Evolutionary conservation across 2,888 invertebrate genomes (phyloP).

Genomic region (Aphodius granarius): DNA sequence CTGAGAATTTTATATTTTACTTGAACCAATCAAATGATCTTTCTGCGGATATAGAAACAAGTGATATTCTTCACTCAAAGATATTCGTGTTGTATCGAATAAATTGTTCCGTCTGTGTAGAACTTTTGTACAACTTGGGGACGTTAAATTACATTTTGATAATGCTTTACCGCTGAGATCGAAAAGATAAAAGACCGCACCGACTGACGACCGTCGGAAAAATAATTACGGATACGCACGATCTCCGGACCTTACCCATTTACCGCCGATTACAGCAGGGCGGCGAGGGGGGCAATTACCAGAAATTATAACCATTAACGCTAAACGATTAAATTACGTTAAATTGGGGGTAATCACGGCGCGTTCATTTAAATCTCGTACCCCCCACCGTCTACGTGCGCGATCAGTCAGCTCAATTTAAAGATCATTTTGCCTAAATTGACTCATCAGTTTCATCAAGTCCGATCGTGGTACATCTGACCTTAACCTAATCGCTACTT

Average conservation of each 20-base stretch:
- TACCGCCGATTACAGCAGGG: background rate
- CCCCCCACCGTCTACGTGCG: conserved; percentile 7
- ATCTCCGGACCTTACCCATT: background rate
- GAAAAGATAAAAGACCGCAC: background rate
- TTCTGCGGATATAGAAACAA: too few relatives aligned
- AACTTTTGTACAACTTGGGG: background rate
- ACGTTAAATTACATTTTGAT: background rate
- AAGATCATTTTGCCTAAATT: background rate
- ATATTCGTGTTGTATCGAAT: too few relatives aligned
- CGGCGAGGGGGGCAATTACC: conserved; percentile 8
- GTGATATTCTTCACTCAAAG: too few relatives aligned
- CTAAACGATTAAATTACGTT: conserved; percentile 4
- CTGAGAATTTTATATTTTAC: too few relatives aligned
- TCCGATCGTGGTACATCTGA: background rate
- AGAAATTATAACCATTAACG: conserved; percentile 5
- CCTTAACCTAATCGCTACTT: background rate
- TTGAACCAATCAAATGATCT: too few relatives aligned
- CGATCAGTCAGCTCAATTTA: background rate
- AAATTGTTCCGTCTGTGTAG: too few relatives aligned
- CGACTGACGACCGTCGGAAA: background rate
- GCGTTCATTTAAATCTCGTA: conserved; percentile 6
- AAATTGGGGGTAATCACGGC: conserved; percentile 2
- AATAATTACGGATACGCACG: background rate
- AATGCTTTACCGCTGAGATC: background rate
- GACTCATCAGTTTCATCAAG: background rate